Evolutionary conservation across 1,140 invertebrate genomes (phyloP).

Genomic region (Brachionus koreanus): DNA sequence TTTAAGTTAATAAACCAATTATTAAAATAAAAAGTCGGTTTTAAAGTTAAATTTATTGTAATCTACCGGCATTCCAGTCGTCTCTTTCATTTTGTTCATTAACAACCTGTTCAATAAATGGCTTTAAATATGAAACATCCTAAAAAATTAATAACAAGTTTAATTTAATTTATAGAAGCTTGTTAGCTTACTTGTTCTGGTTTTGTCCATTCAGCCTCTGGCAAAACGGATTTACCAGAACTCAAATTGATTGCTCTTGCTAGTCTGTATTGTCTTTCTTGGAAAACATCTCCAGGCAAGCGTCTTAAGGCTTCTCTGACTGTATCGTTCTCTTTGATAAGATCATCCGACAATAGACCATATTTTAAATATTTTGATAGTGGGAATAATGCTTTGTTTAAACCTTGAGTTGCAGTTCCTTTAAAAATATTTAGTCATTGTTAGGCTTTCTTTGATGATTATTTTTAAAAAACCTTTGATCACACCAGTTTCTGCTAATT

Average conservation of each 20-base stretch:
- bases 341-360: slow-evolving; percentile 33
- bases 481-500: slow-evolving; percentile 17
- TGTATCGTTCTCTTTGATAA: slow-evolving; percentile 28
- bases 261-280: slow-evolving; percentile 37
- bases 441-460: not conserved
- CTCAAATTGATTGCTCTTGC: slow-evolving; percentile 32
- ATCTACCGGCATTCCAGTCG: slow-evolving; percentile 37
- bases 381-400: slow-evolving; percentile 12
- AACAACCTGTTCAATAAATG: slow-evolving; percentile 36
- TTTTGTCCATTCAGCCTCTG: slow-evolving; percentile 43
- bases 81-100: slow-evolving; percentile 36
- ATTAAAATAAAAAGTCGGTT: not conserved
- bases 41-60: slow-evolving; percentile 12
- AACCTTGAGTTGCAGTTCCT: not conserved
- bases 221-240: slow-evolving; percentile 31
- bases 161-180: not conserved
- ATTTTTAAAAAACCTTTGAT: not conserved
- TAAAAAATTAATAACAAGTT: not conserved
- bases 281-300: slow-evolving; percentile 5
- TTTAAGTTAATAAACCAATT: not conserved
- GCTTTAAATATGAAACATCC: slow-evolving; percentile 37
- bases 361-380: slow-evolving; percentile 36
- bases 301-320: slow-evolving; percentile 41
- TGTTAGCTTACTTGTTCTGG: not conserved
- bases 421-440: not conserved